A percentile compares a stretch with the other conserved stretches of the same genome.
phyloP scores from a whole-genome alignment of 2,113 vertebrate genomes.

The Potamarius usumacintae region DNA sequence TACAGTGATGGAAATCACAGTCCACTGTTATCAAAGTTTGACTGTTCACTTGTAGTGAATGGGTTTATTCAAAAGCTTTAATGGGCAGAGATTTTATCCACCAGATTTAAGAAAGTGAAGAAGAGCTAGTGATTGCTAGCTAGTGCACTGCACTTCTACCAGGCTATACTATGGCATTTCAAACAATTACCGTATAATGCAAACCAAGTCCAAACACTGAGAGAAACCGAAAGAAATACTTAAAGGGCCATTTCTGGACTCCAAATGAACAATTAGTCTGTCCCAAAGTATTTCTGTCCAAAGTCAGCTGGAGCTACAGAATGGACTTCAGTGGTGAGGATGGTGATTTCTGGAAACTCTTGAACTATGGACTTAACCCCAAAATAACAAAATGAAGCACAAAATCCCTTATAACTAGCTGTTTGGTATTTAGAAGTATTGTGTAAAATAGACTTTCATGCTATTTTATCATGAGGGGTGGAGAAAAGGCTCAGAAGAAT shows the following conservation, averaged over 20 bases:
- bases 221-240: background rate
- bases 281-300: conserved; percentile 97
- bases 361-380: conserved; percentile 96
- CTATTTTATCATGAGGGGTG: conserved; percentile 85
- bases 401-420: background rate
- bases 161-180: conserved; percentile 22
- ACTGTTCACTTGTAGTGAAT: background rate
- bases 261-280: conserved; percentile 75
- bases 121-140: background rate
- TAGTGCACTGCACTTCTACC: background rate
- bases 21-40: background rate
- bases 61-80: background rate
- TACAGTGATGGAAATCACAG: background rate
- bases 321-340: conserved; percentile 94
- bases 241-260: background rate
- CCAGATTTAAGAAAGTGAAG: too few species aligned
- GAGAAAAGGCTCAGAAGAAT: conserved; percentile 95
- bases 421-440: background rate
- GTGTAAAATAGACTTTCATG: background rate
- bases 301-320: conserved; percentile 94
- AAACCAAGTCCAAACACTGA: background rate
- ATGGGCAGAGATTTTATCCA: too few species aligned
- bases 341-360: conserved; percentile 96
- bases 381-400: conserved; percentile 14
- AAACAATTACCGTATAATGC: background rate